Evolutionary conservation across 2,113 vertebrate species (phyloP).

Genomic region (Tautogolabrus adspersus): DNA sequence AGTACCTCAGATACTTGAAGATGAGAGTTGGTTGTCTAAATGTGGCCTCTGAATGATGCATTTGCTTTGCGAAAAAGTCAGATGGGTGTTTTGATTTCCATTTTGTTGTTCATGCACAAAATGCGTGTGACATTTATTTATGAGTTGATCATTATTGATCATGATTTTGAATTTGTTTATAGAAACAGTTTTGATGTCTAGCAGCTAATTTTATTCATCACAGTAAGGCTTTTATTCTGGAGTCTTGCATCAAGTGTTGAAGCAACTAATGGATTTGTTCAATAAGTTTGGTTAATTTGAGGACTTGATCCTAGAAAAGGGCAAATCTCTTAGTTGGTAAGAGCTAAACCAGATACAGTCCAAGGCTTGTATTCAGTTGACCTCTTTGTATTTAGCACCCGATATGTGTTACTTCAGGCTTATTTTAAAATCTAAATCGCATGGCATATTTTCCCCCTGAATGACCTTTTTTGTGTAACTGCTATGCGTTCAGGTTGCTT

Average conservation of each 20-base stretch:
- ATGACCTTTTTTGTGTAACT: constrained; percentile 16
- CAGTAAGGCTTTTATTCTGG: background rate
- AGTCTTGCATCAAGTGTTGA: background rate
- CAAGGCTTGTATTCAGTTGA: background rate
- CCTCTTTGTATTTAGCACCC: background rate
- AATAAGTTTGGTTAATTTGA: background rate
- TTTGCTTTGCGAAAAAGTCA: background rate
- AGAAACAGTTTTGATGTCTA: constrained; percentile 5
- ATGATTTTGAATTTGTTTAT: constrained; percentile 18
- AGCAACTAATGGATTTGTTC: background rate
- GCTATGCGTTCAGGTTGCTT: background rate
- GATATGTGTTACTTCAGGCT: constrained; percentile 2
- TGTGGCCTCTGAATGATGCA: constrained; percentile 9
- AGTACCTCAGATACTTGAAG: background rate
- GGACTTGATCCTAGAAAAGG: background rate
- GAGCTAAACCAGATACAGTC: background rate
- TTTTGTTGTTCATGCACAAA: constrained; percentile 7
- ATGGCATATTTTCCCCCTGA: background rate
- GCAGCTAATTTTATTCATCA: background rate
- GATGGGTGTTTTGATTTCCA: constrained; percentile 9
- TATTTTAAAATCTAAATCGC: background rate
- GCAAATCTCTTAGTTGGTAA: background rate
- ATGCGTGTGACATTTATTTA: constrained; percentile 34
- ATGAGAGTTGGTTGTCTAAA: background rate
- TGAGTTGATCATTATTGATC: constrained; percentile 36